phyloP scores from a whole-genome alignment of 2,888 invertebrate species.

The Elysia crispata region DNA sequence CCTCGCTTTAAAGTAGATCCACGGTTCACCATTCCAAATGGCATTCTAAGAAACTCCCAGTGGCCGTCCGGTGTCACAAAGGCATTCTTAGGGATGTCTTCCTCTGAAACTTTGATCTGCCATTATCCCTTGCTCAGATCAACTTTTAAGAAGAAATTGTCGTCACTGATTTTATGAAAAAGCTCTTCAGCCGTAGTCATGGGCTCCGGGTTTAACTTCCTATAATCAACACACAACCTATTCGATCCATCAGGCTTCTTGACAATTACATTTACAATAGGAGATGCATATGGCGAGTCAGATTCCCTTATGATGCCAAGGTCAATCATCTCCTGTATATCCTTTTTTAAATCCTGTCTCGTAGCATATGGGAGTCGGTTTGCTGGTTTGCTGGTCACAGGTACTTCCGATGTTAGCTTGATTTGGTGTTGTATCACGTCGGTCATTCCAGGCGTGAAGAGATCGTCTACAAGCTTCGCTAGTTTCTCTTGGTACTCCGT shows the following conservation, averaged over 20 bases:
- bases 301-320: background rate
- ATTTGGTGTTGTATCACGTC: background rate
- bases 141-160: background rate
- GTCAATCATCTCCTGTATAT: background rate
- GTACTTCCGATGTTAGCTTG: background rate
- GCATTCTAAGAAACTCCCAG: background rate
- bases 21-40: conserved; percentile 2
- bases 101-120: conserved; percentile 18
- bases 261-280: background rate
- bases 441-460: background rate
- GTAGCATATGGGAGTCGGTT: background rate
- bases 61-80: background rate
- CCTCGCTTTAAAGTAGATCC: background rate
- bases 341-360: background rate
- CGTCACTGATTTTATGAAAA: background rate
- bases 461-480: background rate
- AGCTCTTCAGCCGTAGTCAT: too few relatives aligned
- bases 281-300: background rate
- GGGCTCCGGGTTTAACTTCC: background rate
- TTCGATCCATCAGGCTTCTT: background rate
- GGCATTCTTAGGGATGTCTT: background rate
- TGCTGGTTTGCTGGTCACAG: background rate
- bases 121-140: conserved; percentile 20
- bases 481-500: background rate
- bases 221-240: conserved; percentile 1